A percentile compares a stretch with the other conserved stretches of the same genome.
Conservation (phyloP, 1,140 invertebrate species). For the Drosophila dunni region DNA sequence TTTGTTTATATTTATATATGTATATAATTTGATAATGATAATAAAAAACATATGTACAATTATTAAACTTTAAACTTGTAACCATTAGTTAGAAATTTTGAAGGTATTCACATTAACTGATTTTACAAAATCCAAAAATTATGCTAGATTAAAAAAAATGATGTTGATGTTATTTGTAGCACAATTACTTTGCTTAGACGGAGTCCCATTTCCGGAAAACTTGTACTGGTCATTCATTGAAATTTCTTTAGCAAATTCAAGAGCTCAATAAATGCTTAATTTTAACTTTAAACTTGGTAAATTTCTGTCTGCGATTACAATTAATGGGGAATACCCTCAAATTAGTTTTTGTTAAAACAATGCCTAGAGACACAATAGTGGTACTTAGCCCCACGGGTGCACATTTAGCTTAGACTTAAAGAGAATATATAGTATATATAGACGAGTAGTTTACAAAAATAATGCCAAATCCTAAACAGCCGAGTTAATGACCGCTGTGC, state of each 20-base stretch:
- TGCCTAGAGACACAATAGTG: constrained; percentile 59
- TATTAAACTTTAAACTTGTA: constrained; percentile 49
- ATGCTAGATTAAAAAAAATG: background rate
- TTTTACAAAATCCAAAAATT: background rate
- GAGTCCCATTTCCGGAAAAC: no score
- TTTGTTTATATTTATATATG: constrained; percentile 31
- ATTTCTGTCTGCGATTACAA: background rate
- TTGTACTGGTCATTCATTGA: no score
- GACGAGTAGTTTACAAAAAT: constrained; percentile 47
- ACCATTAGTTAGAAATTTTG: constrained; percentile 24
- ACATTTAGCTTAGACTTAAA: constrained; percentile 50
- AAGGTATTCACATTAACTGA: constrained; percentile 9
- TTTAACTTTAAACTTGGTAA: no score
- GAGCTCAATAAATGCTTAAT: no score
- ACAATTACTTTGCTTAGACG: no score
- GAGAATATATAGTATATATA: constrained; percentile 24
- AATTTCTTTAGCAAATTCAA: no score
- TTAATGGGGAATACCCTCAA: background rate
- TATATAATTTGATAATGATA: constrained; percentile 41
- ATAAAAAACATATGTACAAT: constrained; percentile 75
- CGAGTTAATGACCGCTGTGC: constrained; percentile 77
- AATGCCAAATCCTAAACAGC: constrained; percentile 62
- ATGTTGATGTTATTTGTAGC: no score
- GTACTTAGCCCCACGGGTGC: constrained; percentile 52
- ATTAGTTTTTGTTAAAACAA: constrained; percentile 30